Evolutionary conservation across 37 sponge, comb jelly and placozoan species (phyloP).

Genomic region (Mnemiopsis leidyi): DNA sequence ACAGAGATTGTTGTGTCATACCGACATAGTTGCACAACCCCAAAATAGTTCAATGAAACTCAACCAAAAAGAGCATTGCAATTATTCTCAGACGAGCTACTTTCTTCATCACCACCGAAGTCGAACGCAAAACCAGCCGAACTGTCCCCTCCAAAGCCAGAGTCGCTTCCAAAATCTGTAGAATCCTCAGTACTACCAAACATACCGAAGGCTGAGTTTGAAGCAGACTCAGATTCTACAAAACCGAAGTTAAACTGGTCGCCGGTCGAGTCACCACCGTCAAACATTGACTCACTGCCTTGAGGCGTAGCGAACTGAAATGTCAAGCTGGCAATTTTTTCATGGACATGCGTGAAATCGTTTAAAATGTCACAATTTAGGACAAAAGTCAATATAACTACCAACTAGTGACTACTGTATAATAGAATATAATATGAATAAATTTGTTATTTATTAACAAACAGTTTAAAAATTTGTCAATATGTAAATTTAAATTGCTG

Average conservation of each 20-base stretch:
- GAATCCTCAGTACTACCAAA: background rate
- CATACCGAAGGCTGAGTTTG: constrained; percentile 33
- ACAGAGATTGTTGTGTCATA: no score
- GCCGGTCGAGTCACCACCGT: background rate
- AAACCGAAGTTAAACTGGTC: constrained; percentile 56
- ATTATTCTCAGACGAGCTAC: background rate
- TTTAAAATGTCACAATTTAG: no score
- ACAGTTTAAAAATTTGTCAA: no score
- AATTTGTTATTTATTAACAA: no score
- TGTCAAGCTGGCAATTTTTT: no score
- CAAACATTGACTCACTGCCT: background rate
- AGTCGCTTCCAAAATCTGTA: constrained; percentile 23
- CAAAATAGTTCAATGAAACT: no score
- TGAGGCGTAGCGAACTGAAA: constrained; percentile 8
- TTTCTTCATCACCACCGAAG: background rate
- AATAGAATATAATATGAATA: no score
- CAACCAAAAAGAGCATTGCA: constrained; percentile 62
- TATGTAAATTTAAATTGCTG: no score
- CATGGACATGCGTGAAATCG: no score
- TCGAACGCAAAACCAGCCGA: constrained; percentile 28
- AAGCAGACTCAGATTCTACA: background rate
- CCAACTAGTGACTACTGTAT: no score
- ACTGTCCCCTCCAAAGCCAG: constrained; percentile 10
- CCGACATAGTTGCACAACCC: no score
- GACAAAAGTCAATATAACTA: no score